A percentile compares a stretch with the other conserved stretches of the same genome.
Evolutionary conservation across 2,888 invertebrate genomes (phyloP).

Genomic region (Tipula lateralis): DNA sequence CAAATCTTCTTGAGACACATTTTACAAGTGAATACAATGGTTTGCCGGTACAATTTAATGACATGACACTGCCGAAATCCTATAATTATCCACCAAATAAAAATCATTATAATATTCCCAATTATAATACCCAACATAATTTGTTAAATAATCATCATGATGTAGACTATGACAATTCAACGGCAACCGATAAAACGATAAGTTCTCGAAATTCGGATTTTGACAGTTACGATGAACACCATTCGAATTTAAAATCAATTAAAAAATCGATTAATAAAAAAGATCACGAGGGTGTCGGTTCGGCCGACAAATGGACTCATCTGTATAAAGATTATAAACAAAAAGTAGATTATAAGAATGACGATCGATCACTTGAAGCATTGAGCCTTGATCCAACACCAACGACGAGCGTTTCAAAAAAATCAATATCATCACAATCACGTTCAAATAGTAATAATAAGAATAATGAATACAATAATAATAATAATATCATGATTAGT

Average conservation of each 20-base stretch:
- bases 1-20: background rate
- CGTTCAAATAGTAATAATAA: background rate
- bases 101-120: background rate
- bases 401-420: background rate
- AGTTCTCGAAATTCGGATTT: slow-evolving; percentile 31
- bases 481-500: background rate
- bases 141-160: background rate
- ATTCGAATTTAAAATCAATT: slow-evolving; percentile 27
- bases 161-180: slow-evolving; percentile 6
- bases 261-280: slow-evolving; percentile 48
- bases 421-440: background rate
- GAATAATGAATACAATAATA: background rate
- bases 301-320: slow-evolving; percentile 73
- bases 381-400: background rate
- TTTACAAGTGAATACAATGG: background rate
- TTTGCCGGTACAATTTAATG: background rate
- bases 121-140: background rate
- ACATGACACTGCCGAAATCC: background rate
- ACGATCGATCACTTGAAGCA: background rate
- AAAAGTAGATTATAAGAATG: background rate
- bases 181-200: background rate
- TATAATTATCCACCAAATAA: background rate
- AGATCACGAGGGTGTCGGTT: slow-evolving; percentile 62
- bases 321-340: slow-evolving; percentile 63
- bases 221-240: slow-evolving; percentile 31